phyloP scores from a whole-genome alignment of 2,113 vertebrate genomes.

The Plecotus auritus region DNA sequence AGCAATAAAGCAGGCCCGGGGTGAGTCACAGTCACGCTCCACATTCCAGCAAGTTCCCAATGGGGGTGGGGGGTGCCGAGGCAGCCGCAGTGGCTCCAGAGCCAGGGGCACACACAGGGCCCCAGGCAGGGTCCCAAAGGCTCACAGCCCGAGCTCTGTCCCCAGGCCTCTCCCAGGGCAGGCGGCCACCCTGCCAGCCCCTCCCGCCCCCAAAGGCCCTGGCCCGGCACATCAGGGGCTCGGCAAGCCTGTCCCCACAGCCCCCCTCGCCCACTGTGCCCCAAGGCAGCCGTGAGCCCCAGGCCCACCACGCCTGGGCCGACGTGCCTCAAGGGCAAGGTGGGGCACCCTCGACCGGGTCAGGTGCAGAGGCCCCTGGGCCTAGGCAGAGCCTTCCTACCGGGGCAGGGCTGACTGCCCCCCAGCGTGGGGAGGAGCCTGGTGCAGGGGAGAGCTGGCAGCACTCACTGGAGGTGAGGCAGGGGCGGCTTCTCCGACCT shows the following conservation, averaged over 20 bases:
- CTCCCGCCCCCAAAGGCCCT: not conserved
- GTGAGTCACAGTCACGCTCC: not conserved
- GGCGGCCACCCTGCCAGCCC: not conserved
- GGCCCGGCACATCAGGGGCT: rapidly evolving
- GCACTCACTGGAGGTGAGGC: constrained; percentile 82
- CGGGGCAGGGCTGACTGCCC: rapidly evolving
- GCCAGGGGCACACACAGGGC: not conserved
- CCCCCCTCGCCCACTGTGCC: not conserved
- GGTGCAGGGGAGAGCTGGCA: rapidly evolving
- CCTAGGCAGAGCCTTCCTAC: not conserved
- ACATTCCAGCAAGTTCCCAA: rapidly evolving
- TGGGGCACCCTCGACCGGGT: rapidly evolving
- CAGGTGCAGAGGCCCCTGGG: too few species aligned
- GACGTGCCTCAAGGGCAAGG: too few species aligned
- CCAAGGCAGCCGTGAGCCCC: not conserved
- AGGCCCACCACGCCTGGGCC: not conserved
- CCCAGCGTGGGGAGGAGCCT: rapidly evolving
- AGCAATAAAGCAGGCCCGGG: not conserved
- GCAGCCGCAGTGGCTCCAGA: not conserved
- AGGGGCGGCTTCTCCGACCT: constrained; percentile 62
- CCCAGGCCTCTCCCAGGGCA: not conserved
- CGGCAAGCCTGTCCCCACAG: not conserved
- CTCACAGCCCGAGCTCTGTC: not conserved
- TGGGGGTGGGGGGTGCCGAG: not conserved
- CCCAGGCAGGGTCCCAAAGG: not conserved